Conservation (phyloP, 2,888 invertebrate species). For the Achlya flavicornis region DNA sequence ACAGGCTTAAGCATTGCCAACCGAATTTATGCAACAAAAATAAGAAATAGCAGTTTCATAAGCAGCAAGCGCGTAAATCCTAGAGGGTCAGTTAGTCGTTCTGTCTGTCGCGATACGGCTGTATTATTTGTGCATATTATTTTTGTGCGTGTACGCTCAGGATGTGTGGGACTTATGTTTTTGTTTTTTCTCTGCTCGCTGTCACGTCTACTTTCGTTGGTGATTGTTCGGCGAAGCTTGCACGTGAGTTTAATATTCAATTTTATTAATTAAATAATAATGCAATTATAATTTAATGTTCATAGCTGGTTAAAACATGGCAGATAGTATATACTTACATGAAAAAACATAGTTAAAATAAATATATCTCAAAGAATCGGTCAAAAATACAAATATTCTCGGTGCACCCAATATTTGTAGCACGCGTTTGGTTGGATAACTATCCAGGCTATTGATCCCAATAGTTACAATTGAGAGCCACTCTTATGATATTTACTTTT, state of each 20-base stretch:
- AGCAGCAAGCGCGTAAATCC: constrained; percentile 55
- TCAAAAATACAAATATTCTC: too few species aligned
- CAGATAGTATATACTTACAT: too few species aligned
- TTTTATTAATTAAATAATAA: constrained; percentile 13
- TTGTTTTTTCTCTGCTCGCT: constrained; percentile 54
- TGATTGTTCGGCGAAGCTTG: constrained; percentile 60
- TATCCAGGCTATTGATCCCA: too few species aligned
- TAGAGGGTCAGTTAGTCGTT: constrained; percentile 55
- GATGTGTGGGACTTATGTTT: constrained; percentile 70
- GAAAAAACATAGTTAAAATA: too few species aligned
- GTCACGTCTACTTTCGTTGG: constrained; percentile 52
- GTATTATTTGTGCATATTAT: constrained; percentile 37
- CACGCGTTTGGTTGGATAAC: too few species aligned
- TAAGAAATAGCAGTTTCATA: constrained; percentile 75
- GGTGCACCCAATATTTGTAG: too few species aligned
- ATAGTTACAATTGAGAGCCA: too few species aligned
- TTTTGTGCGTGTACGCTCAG: constrained; percentile 32
- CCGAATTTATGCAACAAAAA: constrained; percentile 76
- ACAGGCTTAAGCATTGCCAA: constrained; percentile 63
- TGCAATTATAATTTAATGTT: too few species aligned
- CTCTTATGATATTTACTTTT: too few species aligned
- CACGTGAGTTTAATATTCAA: constrained; percentile 64
- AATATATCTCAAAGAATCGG: too few species aligned
- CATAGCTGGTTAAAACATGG: too few species aligned
- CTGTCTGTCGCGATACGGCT: constrained; percentile 46